Conservation (phyloP, 2,797 vertebrate genomes). For the Sebastes oblongus region DNA sequence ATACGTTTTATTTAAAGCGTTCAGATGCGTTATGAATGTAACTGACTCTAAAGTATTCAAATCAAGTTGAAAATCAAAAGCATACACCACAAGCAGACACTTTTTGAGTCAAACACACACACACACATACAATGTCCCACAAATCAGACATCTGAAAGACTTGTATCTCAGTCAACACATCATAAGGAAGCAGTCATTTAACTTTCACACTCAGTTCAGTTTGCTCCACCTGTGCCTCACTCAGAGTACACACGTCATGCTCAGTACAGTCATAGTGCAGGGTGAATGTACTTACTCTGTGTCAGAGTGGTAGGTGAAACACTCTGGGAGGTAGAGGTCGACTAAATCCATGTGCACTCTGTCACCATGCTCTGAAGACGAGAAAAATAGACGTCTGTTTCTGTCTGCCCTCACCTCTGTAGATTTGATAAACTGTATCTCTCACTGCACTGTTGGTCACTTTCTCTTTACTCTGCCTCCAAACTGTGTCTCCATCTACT, state of each 20-base stretch:
- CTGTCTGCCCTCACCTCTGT: background rate
- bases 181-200: background rate
- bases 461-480: slow-evolving; percentile 19
- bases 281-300: slow-evolving; percentile 71
- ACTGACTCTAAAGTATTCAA: background rate
- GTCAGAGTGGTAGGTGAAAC: slow-evolving; percentile 80
- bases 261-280: background rate
- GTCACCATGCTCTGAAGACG: slow-evolving; percentile 65
- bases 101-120: background rate
- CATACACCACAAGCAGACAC: background rate
- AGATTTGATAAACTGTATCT: background rate
- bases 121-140: background rate
- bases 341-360: slow-evolving; percentile 79
- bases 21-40: background rate
- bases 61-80: background rate
- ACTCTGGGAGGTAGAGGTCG: slow-evolving; percentile 81
- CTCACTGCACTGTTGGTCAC: slow-evolving; percentile 19
- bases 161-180: background rate
- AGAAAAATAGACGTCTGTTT: slow-evolving; percentile 10
- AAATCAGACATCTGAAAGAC: background rate
- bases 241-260: background rate
- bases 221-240: background rate
- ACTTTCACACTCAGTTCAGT: background rate
- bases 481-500: slow-evolving; percentile 56
- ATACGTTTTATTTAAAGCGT: background rate